These are phyloP conservation scores for Drosophila picticornis DNA, from an alignment of 2,888 invertebrate species.

Conservation along the genomic window DNA sequence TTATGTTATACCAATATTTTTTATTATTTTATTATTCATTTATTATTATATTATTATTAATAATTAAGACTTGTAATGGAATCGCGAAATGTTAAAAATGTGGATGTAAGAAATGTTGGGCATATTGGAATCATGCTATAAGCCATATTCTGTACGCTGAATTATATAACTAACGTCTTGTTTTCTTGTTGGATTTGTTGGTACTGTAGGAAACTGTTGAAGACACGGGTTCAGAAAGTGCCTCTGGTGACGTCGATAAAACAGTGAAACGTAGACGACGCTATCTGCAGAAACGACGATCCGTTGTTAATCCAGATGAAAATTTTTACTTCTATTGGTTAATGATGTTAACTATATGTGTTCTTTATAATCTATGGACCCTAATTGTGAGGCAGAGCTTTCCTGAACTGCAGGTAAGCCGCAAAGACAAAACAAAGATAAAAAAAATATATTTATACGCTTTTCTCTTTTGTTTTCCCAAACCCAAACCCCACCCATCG, in stretches of 20 bases:
- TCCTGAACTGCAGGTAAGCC: constrained; percentile 91
- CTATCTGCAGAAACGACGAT: constrained; percentile 90
- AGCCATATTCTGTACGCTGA: not conserved
- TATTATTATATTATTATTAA: not conserved
- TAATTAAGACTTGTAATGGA: not conserved
- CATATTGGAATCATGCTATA: not conserved
- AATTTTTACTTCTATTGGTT: constrained; percentile 98
- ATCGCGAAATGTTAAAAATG: too few relatives aligned
- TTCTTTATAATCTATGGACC: constrained; percentile 98
- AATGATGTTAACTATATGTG: constrained; percentile 94
- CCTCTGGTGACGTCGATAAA: constrained; percentile 87
- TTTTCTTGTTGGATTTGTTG: not conserved
- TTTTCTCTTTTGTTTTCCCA: constrained; percentile 1
- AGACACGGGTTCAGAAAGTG: constrained; percentile 90
- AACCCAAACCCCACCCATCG: not conserved
- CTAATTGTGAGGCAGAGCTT: constrained; percentile 97
- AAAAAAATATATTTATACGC: not conserved
- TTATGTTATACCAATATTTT: not conserved
- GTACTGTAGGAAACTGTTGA: constrained; percentile 87
- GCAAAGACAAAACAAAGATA: not conserved
- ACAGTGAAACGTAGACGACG: constrained; percentile 88
- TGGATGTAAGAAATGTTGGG: too few relatives aligned
- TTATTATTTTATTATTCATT: not conserved
- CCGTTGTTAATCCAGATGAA: constrained; percentile 97
- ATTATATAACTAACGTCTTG: not conserved